phyloP scores from a whole-genome alignment of 2,797 vertebrate species.

The Aplochiton taeniatus region DNA sequence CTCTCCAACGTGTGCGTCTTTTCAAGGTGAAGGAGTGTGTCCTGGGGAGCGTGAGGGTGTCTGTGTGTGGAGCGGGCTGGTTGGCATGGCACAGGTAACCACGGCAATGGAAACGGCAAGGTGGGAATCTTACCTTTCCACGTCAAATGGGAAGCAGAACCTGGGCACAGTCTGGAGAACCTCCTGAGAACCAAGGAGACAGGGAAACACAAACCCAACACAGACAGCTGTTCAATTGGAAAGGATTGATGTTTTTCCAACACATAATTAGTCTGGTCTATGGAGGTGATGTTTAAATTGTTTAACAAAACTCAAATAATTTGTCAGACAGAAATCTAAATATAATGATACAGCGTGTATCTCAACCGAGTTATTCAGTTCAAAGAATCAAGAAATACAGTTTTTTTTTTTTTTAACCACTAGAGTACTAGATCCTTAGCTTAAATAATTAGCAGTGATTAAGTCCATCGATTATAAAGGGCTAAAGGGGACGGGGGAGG shows the following conservation, averaged over 20 bases:
- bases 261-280: background rate
- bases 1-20: constrained; percentile 15
- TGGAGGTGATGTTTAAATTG: background rate
- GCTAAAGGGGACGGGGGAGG: constrained; percentile 79
- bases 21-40: constrained; percentile 11
- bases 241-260: background rate
- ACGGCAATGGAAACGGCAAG: constrained; percentile 27
- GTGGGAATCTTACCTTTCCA: constrained; percentile 86
- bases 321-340: background rate
- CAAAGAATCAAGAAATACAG: constrained; percentile 43
- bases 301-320: background rate
- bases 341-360: too few relatives aligned
- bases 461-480: constrained; percentile 84
- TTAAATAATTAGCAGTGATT: constrained; percentile 89
- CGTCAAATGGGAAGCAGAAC: constrained; percentile 98
- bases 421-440: constrained; percentile 68
- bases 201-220: background rate
- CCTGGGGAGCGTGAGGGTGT: background rate
- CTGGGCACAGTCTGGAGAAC: constrained; percentile 91
- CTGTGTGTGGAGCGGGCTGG: background rate
- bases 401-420: constrained; percentile 18
- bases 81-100: background rate
- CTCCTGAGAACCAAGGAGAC: constrained; percentile 81
- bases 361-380: background rate
- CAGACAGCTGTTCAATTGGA: background rate